These are phyloP conservation scores for Marcusenius ussheri DNA, from an alignment of 2,113 vertebrate species.

Conservation along the genomic window DNA sequence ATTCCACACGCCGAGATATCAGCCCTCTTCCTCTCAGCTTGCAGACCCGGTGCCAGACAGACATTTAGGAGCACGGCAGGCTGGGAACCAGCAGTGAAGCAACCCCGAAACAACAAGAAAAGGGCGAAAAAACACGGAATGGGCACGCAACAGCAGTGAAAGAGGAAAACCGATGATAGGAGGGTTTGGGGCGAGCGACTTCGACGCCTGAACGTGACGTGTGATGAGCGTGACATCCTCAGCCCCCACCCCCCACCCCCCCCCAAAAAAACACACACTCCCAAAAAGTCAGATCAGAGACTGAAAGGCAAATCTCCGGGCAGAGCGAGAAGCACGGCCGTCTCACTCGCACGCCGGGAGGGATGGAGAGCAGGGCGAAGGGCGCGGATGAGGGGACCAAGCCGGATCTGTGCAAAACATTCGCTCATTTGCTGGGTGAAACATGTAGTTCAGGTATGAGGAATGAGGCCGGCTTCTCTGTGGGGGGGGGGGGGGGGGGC, in stretches of 20 bases:
- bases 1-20: conserved; percentile 31
- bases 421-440: background rate
- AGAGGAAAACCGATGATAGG: background rate
- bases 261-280: background rate
- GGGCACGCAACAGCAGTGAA: conserved; percentile 26
- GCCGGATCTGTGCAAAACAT: background rate
- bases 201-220: background rate
- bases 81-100: conserved; percentile 44
- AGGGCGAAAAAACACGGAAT: conserved; percentile 5
- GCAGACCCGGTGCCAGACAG: conserved; percentile 18
- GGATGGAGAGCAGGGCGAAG: background rate
- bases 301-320: background rate
- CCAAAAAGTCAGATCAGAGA: background rate
- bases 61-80: conserved; percentile 37
- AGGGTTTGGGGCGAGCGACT: background rate
- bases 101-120: background rate
- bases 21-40: background rate
- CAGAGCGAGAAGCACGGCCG: background rate
- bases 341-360: background rate
- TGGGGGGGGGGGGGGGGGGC: background rate
- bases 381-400: background rate
- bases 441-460: background rate
- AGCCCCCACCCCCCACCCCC: background rate
- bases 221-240: background rate
- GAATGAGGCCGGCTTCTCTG: background rate